Conservation (phyloP, 2,113 vertebrate genomes). For the Spea bombifrons region DNA sequence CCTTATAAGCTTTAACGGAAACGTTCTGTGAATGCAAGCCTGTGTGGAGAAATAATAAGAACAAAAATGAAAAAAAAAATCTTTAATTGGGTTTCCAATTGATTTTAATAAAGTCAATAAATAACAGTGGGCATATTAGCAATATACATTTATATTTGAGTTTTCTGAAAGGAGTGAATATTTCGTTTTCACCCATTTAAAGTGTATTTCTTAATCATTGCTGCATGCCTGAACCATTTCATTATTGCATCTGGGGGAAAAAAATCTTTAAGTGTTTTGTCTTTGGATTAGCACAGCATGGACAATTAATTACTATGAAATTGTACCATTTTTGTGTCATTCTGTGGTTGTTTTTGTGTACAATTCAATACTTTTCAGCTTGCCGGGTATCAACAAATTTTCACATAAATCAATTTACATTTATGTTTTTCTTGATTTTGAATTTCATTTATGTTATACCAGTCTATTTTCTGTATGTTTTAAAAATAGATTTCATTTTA, state of each 20-base stretch:
- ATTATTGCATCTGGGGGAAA: neutral
- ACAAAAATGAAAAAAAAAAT: no score
- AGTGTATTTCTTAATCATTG: constrained; percentile 11
- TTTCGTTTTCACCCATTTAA: constrained; percentile 9
- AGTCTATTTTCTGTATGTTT: no score
- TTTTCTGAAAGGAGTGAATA: neutral
- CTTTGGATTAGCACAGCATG: neutral
- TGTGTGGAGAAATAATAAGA: no score
- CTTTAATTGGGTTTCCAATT: neutral
- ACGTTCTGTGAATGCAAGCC: no score
- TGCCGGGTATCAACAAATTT: no score
- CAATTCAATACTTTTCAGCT: no score
- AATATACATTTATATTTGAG: neutral
- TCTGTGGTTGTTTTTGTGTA: no score
- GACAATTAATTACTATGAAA: neutral
- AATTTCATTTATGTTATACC: neutral
- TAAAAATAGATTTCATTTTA: no score
- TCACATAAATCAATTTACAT: no score
- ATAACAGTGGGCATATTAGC: neutral
- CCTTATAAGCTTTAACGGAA: no score
- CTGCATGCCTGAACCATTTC: neutral
- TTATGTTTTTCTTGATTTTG: neutral
- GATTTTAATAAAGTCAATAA: constrained; percentile 29
- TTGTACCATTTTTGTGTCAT: neutral
- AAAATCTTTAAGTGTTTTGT: constrained; percentile 19